Evolutionary conservation across 2,797 vertebrate species (phyloP), one percentile per base, ranked within the genome.

Genomic region (Graptemys geographica): DNA sequence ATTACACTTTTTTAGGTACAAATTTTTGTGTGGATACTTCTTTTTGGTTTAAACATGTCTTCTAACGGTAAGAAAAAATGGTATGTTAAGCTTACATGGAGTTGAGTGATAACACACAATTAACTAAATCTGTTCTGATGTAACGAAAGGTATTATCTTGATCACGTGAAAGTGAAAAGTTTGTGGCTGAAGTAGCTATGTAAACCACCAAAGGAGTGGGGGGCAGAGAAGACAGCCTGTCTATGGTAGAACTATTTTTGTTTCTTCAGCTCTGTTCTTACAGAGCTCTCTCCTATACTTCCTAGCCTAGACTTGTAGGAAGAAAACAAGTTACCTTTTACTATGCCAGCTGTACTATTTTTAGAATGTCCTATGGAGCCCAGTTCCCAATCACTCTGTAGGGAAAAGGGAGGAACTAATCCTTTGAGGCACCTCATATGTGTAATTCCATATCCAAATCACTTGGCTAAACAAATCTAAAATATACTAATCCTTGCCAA

Each of bases 161-260:
- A 37, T 18, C n/a, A 37, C 16, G 5, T 69, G n/a, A 37, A 69
- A 69, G 37, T 23, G 5, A 80, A 69, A 81, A 84, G 23, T 0
- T 0, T n/a, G 53, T 23, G 74, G 83, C 33, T 12, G 2, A 74
- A 55, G 19, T 69, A 37, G 65, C 65, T 23, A 69, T 21, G n/a
- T 0, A 0, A 93, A 76, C 76, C 0, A 0, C 7, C 0, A 0
- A n/a, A n/a, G 55, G 83, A 87, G 27, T 2, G 0, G 0, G 0
- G 37, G 62, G 52, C 88, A 79, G 53, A 0, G 0, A 8, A 21
- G 52, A 78, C 80, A 1, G 6, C 33, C 4, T 33, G 33, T 72
- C 62, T 80, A 57, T 23, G n/a, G 5, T 23, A 78, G 31, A 18
- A 76, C 79, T 88, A 65, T 53, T 33, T 88, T 84, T 49, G 79